Base-by-base conservation (phyloP, 1,140 invertebrate species). In the Ceratosolen solmsi region DNA sequence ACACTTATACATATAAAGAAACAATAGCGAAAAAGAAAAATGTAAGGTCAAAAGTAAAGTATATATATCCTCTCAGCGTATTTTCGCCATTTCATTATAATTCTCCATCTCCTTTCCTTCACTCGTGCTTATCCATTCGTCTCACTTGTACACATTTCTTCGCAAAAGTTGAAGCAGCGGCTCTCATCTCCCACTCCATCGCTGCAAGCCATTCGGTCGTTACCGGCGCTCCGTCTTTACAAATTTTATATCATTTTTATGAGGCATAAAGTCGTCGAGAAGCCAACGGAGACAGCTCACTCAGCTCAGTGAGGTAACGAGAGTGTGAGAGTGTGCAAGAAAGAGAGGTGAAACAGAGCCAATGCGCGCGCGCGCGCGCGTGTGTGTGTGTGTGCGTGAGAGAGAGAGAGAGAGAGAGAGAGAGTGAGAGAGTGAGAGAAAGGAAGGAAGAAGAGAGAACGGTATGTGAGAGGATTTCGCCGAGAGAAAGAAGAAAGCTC, bases 231-330 rank as follows among this genome's bases (percentile, higher is more conserved):
- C 87, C 87, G 88, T 91, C 90, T 91, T 90, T 91, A 91, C 90
- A 91, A 91, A 91, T 91, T 91, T 91, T 91, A 91, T 91, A 90
- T 90, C 87, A 90, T 89, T 91, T 91, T 91, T 91, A 91, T 90
- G 90, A 90, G 87, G 86, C 90, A 91, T 91, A 91, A 91, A 91
- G 88, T 91, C 87, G 87, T 87, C 89, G 87, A 88, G 88, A 88
- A 90, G 88, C 85, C 87, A 87, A 84, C 86, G 81, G 72, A 80
- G 77, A 78, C 68, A 80, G 83, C 27, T 46, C 25, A 41, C 33
- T 46, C 41, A 20, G 41, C n/a, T 36, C 41, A 9, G 8, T 1
- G 54, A 54, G 49, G 75, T 46, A 0, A 36, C 33, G 20, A 76
- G 22, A 65, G 38, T 33, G 56, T 46, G 38, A 65, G 38, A 51